Percentiles rank a stretch among this genome's conserved stretches.
Conservation (phyloP, 2,888 invertebrate genomes). For the Eristalis intricaria region DNA sequence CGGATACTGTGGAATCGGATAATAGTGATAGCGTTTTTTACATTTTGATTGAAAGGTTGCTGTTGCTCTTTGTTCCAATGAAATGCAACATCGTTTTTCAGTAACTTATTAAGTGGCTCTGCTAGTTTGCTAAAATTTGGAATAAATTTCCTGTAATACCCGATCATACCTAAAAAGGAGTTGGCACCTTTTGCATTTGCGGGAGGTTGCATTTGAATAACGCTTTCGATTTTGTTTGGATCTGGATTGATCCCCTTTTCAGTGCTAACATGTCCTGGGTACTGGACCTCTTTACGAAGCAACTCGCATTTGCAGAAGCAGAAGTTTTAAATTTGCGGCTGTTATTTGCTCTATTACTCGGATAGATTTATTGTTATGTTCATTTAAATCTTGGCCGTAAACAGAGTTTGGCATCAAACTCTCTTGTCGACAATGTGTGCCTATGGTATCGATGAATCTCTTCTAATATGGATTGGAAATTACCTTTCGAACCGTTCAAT, state of each 20-base stretch:
- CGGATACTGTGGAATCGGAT: background rate
- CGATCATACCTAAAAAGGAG: constrained; percentile 11
- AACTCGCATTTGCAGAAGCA: constrained; percentile 33
- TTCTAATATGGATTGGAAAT: too few species aligned
- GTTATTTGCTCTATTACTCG: constrained; percentile 21
- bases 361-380: constrained; percentile 25
- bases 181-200: background rate
- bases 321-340: constrained; percentile 32
- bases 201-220: background rate
- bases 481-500: too few species aligned
- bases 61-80: too few species aligned
- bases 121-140: background rate
- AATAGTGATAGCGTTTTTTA: background rate
- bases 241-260: constrained; percentile 1
- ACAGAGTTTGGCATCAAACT: too few species aligned
- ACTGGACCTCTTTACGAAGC: constrained; percentile 34
- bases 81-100: constrained; percentile 8
- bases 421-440: too few species aligned
- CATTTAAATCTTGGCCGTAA: constrained; percentile 21
- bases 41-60: too few species aligned
- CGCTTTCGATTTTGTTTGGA: background rate
- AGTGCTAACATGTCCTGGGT: constrained; percentile 41
- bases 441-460: too few species aligned
- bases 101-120: background rate
- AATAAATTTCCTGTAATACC: constrained; percentile 36